Evolutionary conservation across 2,797 vertebrate genomes (phyloP), one percentile per base, ranked within the genome.

Genomic region (Crypturellus tataupa): DNA sequence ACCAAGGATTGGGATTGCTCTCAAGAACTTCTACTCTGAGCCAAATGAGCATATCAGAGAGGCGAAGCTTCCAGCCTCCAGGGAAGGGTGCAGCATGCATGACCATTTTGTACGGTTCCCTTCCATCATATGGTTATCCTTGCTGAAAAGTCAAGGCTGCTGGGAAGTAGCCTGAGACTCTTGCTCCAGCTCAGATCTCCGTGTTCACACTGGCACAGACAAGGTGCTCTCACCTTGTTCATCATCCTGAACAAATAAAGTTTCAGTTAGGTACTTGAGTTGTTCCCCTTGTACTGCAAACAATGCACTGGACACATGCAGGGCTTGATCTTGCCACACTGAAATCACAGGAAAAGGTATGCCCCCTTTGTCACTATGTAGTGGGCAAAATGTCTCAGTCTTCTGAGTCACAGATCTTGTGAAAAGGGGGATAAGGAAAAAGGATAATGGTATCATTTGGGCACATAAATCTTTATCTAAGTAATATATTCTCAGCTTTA

Each of bases 401-500:
- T 75, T 80, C 40, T 21, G n/a, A 77, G 40, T 58, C 76, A 39
- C 49, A 40, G 72, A 85, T 78, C 42, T 44, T 1, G 0, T 44
- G 21, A 85, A 71, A 68, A 59, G 75, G 92, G 82, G 17, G 27
- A 81, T 84, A 47, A 63, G 12, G 72, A 44, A 92, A 91, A 87
- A 62, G 58, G 64, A 13, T 93, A 70, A 31, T 80, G 37, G 25
- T 93, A 72, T 92, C 42, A 39, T 79, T 89, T 80, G 81, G 72
- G 69, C 79, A 92, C 72, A 93, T 85, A 95, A 83, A 93, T 92
- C 89, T 93, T 90, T 89, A 64, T 85, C 84, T 87, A 94, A 96
- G 89, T 95, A 92, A 78, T 89, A 87, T 93, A 70, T 93, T 95
- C 95, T 95, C 93, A 94, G 90, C 65, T 95, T 89, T 93, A 63